These are phyloP conservation scores for Sciurus carolinensis DNA, from an alignment of 2,797 vertebrate species.

Conservation along the genomic window DNA sequence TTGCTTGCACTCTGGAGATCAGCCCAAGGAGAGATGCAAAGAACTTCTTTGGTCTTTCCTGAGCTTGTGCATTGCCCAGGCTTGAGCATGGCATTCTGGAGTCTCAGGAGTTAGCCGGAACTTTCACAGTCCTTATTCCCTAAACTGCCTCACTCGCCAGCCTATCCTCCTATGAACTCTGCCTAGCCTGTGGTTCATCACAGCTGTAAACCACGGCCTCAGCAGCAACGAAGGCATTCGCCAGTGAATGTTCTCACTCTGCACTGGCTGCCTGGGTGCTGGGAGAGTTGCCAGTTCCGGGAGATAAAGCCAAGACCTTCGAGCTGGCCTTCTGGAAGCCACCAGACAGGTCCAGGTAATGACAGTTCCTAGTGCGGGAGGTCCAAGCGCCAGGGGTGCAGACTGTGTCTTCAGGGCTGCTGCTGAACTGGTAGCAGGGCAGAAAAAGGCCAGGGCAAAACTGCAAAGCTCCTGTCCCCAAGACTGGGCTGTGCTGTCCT, in stretches of 20 bases:
- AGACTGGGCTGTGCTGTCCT: background rate
- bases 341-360: background rate
- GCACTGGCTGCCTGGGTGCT: background rate
- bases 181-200: background rate
- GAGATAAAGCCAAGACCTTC: background rate
- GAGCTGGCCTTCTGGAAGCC: background rate
- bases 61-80: background rate
- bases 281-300: background rate
- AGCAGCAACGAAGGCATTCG: background rate
- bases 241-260: background rate
- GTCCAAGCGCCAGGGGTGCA: background rate
- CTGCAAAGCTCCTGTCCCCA: background rate
- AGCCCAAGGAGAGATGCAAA: background rate
- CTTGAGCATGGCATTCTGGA: background rate
- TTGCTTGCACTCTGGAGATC: background rate
- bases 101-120: background rate
- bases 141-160: background rate
- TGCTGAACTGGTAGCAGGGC: background rate
- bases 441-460: background rate
- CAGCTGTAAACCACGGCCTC: background rate
- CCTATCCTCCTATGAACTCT: background rate
- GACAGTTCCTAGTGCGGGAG: too few relatives aligned
- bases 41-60: background rate
- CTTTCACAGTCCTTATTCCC: background rate
- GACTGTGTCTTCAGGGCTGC: background rate